phyloP scores from a whole-genome alignment of 2,888 invertebrate genomes.

The Cerastis rubricosa region DNA sequence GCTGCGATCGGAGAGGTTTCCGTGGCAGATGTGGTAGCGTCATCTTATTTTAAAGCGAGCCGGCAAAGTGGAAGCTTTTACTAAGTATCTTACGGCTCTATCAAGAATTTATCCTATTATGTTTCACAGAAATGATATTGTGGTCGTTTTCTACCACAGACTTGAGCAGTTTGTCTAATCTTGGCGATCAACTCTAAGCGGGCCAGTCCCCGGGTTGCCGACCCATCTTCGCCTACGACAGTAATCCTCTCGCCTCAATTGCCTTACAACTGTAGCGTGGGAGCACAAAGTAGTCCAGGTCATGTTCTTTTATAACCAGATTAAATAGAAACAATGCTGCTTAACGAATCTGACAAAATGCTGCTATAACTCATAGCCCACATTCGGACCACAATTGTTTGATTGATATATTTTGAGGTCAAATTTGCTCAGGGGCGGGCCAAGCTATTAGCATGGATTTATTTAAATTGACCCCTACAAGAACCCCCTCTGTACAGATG shows the following conservation, averaged over 20 bases:
- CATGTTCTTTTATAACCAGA: conserved; percentile 56
- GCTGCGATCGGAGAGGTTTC: not conserved
- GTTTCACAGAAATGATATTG: conserved; percentile 33
- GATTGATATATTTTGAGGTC: conserved; percentile 37
- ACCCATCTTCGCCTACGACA: conserved; percentile 51
- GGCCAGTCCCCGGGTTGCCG: conserved; percentile 25
- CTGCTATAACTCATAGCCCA: conserved; percentile 42
- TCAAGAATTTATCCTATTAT: conserved; percentile 31
- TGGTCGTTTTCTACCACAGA: conserved; percentile 1
- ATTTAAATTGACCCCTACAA: not conserved
- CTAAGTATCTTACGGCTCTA: conserved; percentile 2
- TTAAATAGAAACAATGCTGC: conserved; percentile 42
- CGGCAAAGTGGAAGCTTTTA: conserved; percentile 24
- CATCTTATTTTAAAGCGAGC: conserved; percentile 57
- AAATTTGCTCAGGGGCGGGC: not conserved
- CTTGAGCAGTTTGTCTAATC: conserved; percentile 21
- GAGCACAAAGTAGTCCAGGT: conserved; percentile 49
- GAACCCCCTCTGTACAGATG: not conserved
- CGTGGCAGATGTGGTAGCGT: conserved; percentile 43
- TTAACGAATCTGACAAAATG: conserved; percentile 39
- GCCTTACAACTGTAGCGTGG: conserved; percentile 48
- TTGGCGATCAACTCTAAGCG: conserved; percentile 17
- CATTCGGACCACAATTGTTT: conserved; percentile 31
- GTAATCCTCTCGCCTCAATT: conserved; percentile 53
- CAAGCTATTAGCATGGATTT: conserved; percentile 1